Base-by-base conservation (phyloP, 1,140 invertebrate genomes). In the Drosophila sturtevanti region DNA sequence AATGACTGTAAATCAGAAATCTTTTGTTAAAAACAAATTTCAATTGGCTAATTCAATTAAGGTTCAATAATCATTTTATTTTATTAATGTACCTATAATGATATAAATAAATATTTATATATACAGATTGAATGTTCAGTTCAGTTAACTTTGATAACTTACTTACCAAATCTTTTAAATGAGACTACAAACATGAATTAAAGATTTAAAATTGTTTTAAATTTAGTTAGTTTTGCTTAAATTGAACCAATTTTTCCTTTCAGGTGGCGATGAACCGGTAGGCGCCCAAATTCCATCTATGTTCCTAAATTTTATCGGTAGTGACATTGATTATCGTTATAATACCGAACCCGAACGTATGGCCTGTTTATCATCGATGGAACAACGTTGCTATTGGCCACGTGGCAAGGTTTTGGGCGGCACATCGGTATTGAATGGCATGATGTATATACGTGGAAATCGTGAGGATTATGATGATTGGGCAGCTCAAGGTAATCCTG, bases 371-470 rank as follows among this genome's bases (percentile, higher is more conserved):
- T 95, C 94, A 1, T 95, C 97, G 64, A 94, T 94, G 6, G 95
- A 95, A 31, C 93, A 95, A 64, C 94, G 94, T 63, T 97, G 96
- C 90, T 95, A 95, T 79, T 97, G 96, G 96, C 96, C 97, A 0
- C 93, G 96, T 87, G 96, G 96, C 85, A 98, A 97, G 92, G 96
- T 97, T 0, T 91, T 98, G 1, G 98, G 98, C 16, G 98, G 98
- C 1, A 98, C 97, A 0, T 98, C 97, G 24, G 97, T 98, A 0
- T 95, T 99, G 92, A 99, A 99, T 91, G 98, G 97, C 1, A 99
- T 99, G 98, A 98, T 98, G 92, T 99, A 99, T 91, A 97, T 99
- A 65, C 93, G 98, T 55, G 98, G 98, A 1, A 96, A 98, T 79
- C 94, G 95, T 9, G 95, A 95, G 75, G 98, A 99, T 92, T 99